A percentile compares a stretch with the other conserved stretches of the same genome.
These are phyloP conservation scores for Gymnarchus niloticus DNA, from an alignment of 2,113 vertebrate genomes.

Conservation along the genomic window DNA sequence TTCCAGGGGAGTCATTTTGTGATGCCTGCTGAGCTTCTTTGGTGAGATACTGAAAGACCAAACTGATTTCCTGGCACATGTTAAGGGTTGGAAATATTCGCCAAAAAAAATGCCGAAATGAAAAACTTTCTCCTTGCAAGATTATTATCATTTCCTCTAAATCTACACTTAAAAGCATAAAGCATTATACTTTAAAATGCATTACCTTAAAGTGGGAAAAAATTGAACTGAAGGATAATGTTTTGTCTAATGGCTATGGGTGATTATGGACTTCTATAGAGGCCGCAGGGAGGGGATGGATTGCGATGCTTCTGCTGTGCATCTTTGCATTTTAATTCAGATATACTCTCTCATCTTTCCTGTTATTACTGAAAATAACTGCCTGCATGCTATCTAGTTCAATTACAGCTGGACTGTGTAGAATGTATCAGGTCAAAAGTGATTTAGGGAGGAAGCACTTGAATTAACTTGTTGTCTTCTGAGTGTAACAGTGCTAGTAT, in stretches of 20 bases:
- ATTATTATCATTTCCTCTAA: constrained; percentile 12
- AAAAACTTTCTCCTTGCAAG: constrained; percentile 10
- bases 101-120: background rate
- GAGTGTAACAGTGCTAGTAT: background rate
- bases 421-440: background rate
- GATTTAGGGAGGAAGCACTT: background rate
- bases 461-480: constrained; percentile 13
- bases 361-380: background rate
- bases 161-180: constrained; percentile 10
- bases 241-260: constrained; percentile 23
- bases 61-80: background rate
- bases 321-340: constrained; percentile 31
- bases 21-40: background rate
- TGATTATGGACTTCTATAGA: constrained; percentile 21
- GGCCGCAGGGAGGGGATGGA: constrained; percentile 5
- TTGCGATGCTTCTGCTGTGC: background rate
- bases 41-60: background rate
- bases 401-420: constrained; percentile 30
- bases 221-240: background rate
- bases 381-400: constrained; percentile 35
- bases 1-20: background rate
- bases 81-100: background rate
- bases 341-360: background rate
- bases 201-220: constrained; percentile 5
- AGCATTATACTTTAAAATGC: constrained; percentile 3